Evolutionary conservation across 2,888 invertebrate species (phyloP), one percentile per base, ranked within the genome.

Genomic region (Steromphala cineraria): DNA sequence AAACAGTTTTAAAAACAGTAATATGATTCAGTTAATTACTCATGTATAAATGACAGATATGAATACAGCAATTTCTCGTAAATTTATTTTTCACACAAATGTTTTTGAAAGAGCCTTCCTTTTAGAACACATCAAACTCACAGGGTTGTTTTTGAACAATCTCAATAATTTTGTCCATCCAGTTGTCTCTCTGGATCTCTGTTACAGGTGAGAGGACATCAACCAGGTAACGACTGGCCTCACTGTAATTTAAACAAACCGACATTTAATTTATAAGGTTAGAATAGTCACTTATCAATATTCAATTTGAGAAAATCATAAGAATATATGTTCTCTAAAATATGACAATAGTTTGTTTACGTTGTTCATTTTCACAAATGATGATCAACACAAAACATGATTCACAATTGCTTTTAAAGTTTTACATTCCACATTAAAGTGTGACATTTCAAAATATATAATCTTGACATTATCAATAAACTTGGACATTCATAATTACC

Each of bases 121-220:
- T 46, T 46, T 10, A 17, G 4, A 67, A 7, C 13, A 2, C 13
- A 46, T 46, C 13, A 21, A 5, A 87, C 88, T 87, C 84, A 91
- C 91, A 88, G 28, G 90, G 96, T 91, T 97, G 97, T 83, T 95
- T 96, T 87, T 97, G 95, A 71, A 98, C 94, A 91, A 96, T 96
- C 83, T 96, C 96, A 5, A 96, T 95, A 28, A 98, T 94, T 89
- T 95, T 96, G 75, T 96, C 96, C 19, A 98, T 93, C 94, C 96
- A 96, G 87, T 95, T 95, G 78, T 96, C 95, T 81, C 96, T 95
- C 83, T 96, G 95, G 10, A 93, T 91, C 17, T 94, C 93, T 62
- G 95, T 93, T 74, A 96, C 93, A 1, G 95, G 95, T 82, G 95
- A 91, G 76, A 98, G 94, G 89, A 96, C 96, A 87, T 96, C 96